Evolutionary conservation across 53 echinoderm and acorn worm genomes (phyloP).

Genomic region (Holothuria leucospilota): DNA sequence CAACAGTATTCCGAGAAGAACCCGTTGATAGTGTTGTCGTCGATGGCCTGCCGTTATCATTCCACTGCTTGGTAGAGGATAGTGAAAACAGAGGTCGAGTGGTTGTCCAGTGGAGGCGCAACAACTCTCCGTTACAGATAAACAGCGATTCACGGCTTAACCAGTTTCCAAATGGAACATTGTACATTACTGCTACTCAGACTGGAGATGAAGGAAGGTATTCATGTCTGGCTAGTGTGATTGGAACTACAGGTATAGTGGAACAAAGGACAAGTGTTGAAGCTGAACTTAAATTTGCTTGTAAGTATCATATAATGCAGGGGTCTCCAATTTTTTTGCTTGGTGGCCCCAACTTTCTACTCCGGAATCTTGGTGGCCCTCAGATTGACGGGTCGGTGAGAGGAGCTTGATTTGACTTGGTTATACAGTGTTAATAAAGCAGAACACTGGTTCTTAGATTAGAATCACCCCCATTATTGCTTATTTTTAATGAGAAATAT

Average conservation of each 20-base stretch:
- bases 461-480: too few species aligned
- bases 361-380: too few species aligned
- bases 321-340: too few species aligned
- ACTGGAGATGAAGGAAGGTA: constrained; percentile 79
- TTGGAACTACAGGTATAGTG: constrained; percentile 43
- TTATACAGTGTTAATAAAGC: too few species aligned
- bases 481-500: too few species aligned
- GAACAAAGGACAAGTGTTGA: constrained; percentile 65
- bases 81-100: constrained; percentile 63
- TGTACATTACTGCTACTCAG: constrained; percentile 67
- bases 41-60: constrained; percentile 62
- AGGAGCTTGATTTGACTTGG: too few species aligned
- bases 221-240: constrained; percentile 70
- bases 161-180: constrained; percentile 83
- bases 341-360: too few species aligned
- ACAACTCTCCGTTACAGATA: constrained; percentile 53
- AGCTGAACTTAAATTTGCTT: constrained; percentile 89
- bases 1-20: constrained; percentile 78
- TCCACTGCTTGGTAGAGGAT: constrained; percentile 85
- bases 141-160: constrained; percentile 46
- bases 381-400: too few species aligned
- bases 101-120: constrained; percentile 72
- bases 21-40: constrained; percentile 79
- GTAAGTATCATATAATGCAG: constrained; percentile 93
- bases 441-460: too few species aligned